A percentile compares a stretch with the other conserved stretches of the same genome.
Conservation (phyloP, 2,888 invertebrate genomes). For the Aplocera efformata region DNA sequence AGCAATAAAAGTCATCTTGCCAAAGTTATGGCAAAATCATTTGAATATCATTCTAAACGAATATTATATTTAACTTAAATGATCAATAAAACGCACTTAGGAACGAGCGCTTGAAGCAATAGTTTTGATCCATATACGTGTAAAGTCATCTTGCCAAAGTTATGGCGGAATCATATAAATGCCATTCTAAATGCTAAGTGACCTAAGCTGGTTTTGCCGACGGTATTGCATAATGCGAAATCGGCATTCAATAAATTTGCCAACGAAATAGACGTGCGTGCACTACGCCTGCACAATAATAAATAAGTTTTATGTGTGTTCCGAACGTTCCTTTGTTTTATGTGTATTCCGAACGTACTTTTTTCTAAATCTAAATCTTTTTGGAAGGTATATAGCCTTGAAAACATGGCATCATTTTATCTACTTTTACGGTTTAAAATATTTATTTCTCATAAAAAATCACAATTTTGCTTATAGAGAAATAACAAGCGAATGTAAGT, state of each 20-base stretch:
- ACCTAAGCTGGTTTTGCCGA: conserved; percentile 35
- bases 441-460: too few relatives aligned
- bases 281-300: conserved; percentile 58
- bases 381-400: background rate
- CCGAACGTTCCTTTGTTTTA: conserved; percentile 45
- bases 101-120: conserved; percentile 1
- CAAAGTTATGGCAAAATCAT: conserved; percentile 5
- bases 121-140: conserved; percentile 6
- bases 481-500: too few relatives aligned
- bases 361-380: conserved; percentile 24
- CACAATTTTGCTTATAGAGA: too few relatives aligned
- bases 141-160: conserved; percentile 4
- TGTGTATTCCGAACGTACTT: conserved; percentile 42
- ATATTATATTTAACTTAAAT: too few relatives aligned
- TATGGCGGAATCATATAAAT: conserved; percentile 10
- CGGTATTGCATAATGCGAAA: conserved; percentile 59
- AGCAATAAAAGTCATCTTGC: conserved; percentile 1
- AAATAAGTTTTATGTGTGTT: conserved; percentile 66
- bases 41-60: conserved; percentile 14
- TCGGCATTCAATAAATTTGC: conserved; percentile 69
- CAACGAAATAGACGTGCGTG: conserved; percentile 70
- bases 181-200: conserved; percentile 12
- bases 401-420: too few relatives aligned
- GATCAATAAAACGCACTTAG: too few relatives aligned
- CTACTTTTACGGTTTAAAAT: too few relatives aligned